Evolutionary conservation across 2,113 vertebrate species (phyloP), one percentile per base, ranked within the genome.

Genomic region (Solea senegalensis): DNA sequence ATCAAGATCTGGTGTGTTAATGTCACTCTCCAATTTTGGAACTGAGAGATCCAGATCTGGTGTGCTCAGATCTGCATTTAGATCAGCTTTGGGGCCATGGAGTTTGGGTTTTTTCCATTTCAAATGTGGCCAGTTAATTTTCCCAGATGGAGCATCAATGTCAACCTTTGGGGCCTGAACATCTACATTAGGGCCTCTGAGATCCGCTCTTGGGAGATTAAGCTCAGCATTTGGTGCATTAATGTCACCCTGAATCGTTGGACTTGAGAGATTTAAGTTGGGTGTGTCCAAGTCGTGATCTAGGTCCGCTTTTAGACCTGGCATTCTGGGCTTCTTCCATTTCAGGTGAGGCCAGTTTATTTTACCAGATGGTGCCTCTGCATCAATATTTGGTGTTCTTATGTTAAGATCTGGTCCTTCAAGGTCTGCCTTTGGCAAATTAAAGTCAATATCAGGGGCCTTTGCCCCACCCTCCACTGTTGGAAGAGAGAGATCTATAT

Each of bases 271-370:
- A 43, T 81, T 58, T 16, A 87, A 2, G 49, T 80, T 21, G 45
- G 86, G 75, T 46, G 72, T 40, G 8, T 84, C 75, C 2, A 92
- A 27, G 7, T 88, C 83, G 11, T 60, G 26, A 16, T 78, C 69
- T 9, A 89, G 10, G 43, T 75, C 67, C 21, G 57, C 52, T 14
- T 87, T 90, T 39, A 88, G 71, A 15, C 73, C 49, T 59, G 82
- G 53, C 7, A 89, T 1, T 61, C 83, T 84, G 9, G 81, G 66
- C 58, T 84, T 83, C 12, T 89, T 89, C 77, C 82, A 52, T 13
- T 82, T 90, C 15, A 70, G 5, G 59, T 91, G 82, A 55, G 88
- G 79, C 87, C 89, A 81, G 28, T 86, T 86, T 7, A 91, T 16
- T 70, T 90, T 91, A 45, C 80, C 74, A 62, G 82, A 80, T 69